Conservation (phyloP, 92 coral and sea anemone genomes). For the Phymanthus crucifer region DNA sequence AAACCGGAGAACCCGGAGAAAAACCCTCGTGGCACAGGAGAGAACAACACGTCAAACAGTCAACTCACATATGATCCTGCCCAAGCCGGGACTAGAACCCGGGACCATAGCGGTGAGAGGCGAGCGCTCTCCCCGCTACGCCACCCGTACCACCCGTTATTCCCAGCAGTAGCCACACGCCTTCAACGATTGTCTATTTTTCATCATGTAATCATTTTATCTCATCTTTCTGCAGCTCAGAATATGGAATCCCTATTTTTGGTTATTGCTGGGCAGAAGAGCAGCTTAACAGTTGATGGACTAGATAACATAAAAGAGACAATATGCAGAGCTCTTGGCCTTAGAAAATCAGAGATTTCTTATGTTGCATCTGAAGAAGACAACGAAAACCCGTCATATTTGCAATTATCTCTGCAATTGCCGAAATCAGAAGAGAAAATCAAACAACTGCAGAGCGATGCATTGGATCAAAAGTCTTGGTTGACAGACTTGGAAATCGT, state of each 20-base stretch:
- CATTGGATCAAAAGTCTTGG: neutral
- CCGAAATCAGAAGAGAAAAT: neutral
- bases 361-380: neutral
- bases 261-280: neutral
- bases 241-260: neutral
- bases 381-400: neutral
- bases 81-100: no score
- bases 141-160: no score
- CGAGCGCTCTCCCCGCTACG: no score
- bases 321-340: neutral
- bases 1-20: no score
- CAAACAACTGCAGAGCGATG: neutral
- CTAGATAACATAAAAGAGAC: neutral
- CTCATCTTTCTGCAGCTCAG: neutral
- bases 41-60: no score
- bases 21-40: no score
- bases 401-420: neutral
- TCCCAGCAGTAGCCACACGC: no score
- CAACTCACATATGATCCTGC: no score
- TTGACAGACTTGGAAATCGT: neutral
- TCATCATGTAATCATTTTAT: neutral
- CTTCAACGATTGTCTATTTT: no score
- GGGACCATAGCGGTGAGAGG: no score
- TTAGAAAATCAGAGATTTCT: neutral
- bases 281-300: neutral